Conservation (phyloP, 1,140 invertebrate species). For the Tachypleus tridentatus region DNA sequence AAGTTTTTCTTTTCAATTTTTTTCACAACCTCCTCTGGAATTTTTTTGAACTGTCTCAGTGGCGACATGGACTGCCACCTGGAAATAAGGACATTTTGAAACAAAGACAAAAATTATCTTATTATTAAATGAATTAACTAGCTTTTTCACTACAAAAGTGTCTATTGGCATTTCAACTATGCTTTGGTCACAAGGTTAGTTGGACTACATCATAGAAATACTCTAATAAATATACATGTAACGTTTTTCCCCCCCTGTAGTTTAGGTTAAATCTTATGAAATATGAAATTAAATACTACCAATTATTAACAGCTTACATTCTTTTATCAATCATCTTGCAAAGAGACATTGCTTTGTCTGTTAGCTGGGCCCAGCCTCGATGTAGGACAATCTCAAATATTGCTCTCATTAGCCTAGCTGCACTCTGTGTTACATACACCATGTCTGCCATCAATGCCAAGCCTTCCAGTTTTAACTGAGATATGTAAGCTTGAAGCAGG, state of each 20-base stretch:
- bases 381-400: constrained; percentile 91
- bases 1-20: constrained; percentile 98
- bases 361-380: constrained; percentile 92
- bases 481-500: constrained; percentile 94
- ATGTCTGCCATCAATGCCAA: constrained; percentile 98
- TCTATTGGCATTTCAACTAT: too few species aligned
- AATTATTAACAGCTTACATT: constrained; percentile 45
- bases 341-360: constrained; percentile 86
- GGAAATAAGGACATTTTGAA: too few species aligned
- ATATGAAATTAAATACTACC: too few species aligned
- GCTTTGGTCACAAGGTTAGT: too few species aligned
- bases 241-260: too few species aligned
- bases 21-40: constrained; percentile 94
- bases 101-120: too few species aligned
- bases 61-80: constrained; percentile 98
- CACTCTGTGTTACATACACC: constrained; percentile 98
- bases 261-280: too few species aligned
- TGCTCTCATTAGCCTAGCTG: constrained; percentile 83
- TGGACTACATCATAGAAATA: too few species aligned
- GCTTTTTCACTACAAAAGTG: too few species aligned
- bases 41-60: constrained; percentile 91
- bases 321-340: constrained; percentile 98
- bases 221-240: too few species aligned
- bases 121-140: too few species aligned
- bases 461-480: constrained; percentile 93